These are phyloP conservation scores for Pimephales promelas DNA, from an alignment of 2,113 vertebrate genomes.

Conservation along the genomic window DNA sequence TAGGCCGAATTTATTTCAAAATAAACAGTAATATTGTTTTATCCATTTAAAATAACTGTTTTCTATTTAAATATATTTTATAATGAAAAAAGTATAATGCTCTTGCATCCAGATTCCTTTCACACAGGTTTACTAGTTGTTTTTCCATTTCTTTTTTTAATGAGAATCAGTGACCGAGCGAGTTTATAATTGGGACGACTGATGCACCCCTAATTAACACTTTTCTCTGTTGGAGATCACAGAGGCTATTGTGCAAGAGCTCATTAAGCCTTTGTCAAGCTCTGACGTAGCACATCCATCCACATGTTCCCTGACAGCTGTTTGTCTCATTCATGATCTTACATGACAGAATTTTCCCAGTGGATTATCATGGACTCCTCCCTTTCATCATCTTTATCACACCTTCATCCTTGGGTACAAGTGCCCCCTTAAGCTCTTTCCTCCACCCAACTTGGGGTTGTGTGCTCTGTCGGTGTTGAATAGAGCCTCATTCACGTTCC, in stretches of 20 bases:
- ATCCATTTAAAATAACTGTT: no score
- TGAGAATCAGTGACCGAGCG: constrained; percentile 9
- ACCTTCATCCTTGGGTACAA: constrained; percentile 4
- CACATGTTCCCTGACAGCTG: constrained; percentile 29
- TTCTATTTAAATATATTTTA: no score
- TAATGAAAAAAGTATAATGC: no score
- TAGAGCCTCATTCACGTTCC: constrained; percentile 53
- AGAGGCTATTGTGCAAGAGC: neutral
- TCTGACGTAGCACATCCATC: neutral
- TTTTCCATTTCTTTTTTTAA: neutral
- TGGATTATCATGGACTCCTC: neutral
- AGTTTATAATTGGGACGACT: constrained; percentile 33
- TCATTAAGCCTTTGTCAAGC: constrained; percentile 36
- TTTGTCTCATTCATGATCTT: constrained; percentile 10
- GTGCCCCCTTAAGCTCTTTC: constrained; percentile 34
- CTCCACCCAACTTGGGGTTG: constrained; percentile 45
- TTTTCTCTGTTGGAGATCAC: constrained; percentile 36
- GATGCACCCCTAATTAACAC: constrained; percentile 44
- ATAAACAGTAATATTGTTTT: neutral
- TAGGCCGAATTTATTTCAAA: neutral
- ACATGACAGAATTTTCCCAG: neutral
- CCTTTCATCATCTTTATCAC: constrained; percentile 14
- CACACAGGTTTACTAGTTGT: neutral
- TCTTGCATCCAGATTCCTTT: no score
- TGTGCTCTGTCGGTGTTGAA: constrained; percentile 47